These are phyloP conservation scores for Leucozona laternaria DNA, from an alignment of 2,888 invertebrate genomes.

Conservation along the genomic window DNA sequence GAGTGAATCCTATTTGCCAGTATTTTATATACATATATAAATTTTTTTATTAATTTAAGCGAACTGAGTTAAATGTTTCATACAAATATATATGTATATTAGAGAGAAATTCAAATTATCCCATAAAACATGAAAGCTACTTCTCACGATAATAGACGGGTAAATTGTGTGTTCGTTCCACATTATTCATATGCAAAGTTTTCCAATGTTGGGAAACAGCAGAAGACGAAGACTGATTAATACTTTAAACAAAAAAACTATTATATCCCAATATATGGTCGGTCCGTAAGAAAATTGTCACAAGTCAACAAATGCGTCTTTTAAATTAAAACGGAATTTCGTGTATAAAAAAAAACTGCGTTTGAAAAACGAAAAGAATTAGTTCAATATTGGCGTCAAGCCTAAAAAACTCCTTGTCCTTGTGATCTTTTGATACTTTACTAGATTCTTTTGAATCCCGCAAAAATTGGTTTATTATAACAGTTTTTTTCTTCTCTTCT, in stretches of 20 bases:
- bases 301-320: not conserved
- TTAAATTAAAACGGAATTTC: not conserved
- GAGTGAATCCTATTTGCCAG: conserved; percentile 41
- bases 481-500: no score
- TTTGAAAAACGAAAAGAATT: not conserved
- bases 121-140: not conserved
- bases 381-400: no score
- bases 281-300: not conserved
- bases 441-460: no score
- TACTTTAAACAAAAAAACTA: not conserved
- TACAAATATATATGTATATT: not conserved
- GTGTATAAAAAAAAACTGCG: no score
- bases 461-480: no score
- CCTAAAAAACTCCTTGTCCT: no score
- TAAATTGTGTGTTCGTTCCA: not conserved
- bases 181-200: not conserved
- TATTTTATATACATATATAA: conserved; percentile 35
- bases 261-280: not conserved
- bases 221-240: not conserved
- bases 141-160: not conserved
- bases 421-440: no score
- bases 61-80: not conserved
- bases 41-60: not conserved
- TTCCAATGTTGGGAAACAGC: not conserved
- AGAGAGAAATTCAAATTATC: not conserved